Conservation (phyloP, 2,888 invertebrate species). For the Embidobia sp. region DNA sequence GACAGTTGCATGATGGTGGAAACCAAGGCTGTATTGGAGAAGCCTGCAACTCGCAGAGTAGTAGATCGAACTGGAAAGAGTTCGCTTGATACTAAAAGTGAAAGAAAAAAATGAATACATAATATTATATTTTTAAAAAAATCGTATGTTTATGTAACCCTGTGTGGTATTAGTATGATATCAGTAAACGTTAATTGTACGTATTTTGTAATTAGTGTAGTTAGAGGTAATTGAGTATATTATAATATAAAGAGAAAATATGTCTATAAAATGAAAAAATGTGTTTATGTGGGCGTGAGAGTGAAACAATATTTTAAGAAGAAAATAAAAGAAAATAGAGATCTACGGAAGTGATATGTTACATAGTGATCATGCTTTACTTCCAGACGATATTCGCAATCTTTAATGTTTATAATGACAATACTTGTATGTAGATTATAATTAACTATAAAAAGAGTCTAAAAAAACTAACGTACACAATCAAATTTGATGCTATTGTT, state of each 20-base stretch:
- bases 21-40: no score
- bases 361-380: constrained; percentile 73
- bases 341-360: constrained; percentile 59
- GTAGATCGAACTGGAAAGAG: no score
- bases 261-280: constrained; percentile 49
- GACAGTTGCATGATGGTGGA: no score
- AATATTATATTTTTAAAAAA: constrained; percentile 61
- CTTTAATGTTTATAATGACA: constrained; percentile 73
- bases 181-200: constrained; percentile 80
- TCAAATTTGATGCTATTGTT: constrained; percentile 77
- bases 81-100: no score
- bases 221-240: constrained; percentile 68
- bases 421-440: constrained; percentile 73
- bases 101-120: no score
- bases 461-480: constrained; percentile 78
- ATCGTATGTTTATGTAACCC: constrained; percentile 80
- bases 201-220: constrained; percentile 76
- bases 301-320: constrained; percentile 50
- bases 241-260: constrained; percentile 63
- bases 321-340: constrained; percentile 34
- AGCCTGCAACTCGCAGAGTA: no score
- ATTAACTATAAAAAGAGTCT: constrained; percentile 76
- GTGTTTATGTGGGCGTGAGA: constrained; percentile 64
- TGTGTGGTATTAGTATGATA: constrained; percentile 82
- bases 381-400: constrained; percentile 70